Conservation (phyloP, 2,797 vertebrate species). For the Syncerus caffer region DNA sequence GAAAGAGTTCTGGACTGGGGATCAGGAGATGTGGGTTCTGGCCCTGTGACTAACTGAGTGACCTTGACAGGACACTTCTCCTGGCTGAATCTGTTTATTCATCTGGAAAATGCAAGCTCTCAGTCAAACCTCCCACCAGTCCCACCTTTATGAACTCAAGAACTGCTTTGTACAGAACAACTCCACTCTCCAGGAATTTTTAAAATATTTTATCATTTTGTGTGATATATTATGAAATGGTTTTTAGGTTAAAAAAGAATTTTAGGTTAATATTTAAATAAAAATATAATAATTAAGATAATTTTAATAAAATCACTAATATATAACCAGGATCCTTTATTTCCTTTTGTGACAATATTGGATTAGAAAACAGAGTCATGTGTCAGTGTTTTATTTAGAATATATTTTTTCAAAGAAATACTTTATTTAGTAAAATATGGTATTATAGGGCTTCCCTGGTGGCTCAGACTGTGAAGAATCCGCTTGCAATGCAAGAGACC, state of each 20-base stretch:
- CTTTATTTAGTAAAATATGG: background rate
- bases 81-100: background rate
- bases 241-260: background rate
- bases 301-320: slow-evolving; percentile 10
- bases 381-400: background rate
- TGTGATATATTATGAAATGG: background rate
- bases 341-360: background rate
- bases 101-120: slow-evolving; percentile 7
- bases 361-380: slow-evolving; percentile 5
- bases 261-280: slow-evolving; percentile 23
- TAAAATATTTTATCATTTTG: background rate
- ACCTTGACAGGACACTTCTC: background rate
- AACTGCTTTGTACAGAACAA: background rate
- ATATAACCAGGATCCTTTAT: background rate
- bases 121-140: background rate
- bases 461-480: background rate
- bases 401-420: background rate
- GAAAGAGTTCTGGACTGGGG: background rate
- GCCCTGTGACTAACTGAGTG: background rate
- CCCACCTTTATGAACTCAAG: background rate
- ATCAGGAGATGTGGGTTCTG: background rate
- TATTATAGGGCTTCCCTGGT: background rate
- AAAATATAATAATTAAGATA: background rate
- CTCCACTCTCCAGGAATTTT: background rate
- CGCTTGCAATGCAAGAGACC: background rate